A percentile compares a stretch with the other conserved stretches of the same genome.
Evolutionary conservation across 2,888 invertebrate genomes (phyloP).

Genomic region (Bhutanitis thaidina): DNA sequence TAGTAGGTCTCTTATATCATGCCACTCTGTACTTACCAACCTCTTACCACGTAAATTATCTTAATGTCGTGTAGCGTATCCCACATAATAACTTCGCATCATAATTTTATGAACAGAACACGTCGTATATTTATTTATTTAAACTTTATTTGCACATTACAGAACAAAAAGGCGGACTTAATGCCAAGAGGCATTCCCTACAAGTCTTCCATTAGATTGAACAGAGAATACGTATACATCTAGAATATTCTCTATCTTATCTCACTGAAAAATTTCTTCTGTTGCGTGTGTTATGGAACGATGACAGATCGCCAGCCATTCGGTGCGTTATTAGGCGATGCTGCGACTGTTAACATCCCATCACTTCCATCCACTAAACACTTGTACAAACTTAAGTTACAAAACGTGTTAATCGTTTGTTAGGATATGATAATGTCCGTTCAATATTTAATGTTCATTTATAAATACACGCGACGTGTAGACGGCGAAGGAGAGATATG

Average conservation of each 20-base stretch:
- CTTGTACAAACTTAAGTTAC: slow-evolving; percentile 15
- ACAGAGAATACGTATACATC: too few species aligned
- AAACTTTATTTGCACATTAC: too few species aligned
- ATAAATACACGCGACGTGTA: neutral
- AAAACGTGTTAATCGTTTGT: slow-evolving; percentile 23
- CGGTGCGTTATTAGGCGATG: slow-evolving; percentile 7
- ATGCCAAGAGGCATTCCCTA: too few species aligned
- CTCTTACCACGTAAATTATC: too few species aligned
- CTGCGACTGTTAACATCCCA: slow-evolving; percentile 19
- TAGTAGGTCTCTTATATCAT: too few species aligned
- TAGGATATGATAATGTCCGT: slow-evolving; percentile 25
- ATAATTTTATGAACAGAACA: neutral
- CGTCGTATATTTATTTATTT: too few species aligned
- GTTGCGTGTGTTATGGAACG: slow-evolving; percentile 28
- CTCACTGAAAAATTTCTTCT: slow-evolving; percentile 26
- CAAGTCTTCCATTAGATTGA: too few species aligned
- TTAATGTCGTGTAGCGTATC: neutral
- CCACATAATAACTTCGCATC: neutral
- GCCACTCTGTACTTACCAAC: too few species aligned
- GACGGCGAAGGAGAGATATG: neutral
- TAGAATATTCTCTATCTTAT: slow-evolving; percentile 21
- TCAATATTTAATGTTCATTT: slow-evolving; percentile 5
- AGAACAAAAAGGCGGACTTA: too few species aligned
- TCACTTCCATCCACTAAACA: slow-evolving; percentile 27
- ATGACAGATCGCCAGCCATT: slow-evolving; percentile 26